phyloP scores from a whole-genome alignment of 2,888 invertebrate species.

The Cyrtodaria siliqua region DNA sequence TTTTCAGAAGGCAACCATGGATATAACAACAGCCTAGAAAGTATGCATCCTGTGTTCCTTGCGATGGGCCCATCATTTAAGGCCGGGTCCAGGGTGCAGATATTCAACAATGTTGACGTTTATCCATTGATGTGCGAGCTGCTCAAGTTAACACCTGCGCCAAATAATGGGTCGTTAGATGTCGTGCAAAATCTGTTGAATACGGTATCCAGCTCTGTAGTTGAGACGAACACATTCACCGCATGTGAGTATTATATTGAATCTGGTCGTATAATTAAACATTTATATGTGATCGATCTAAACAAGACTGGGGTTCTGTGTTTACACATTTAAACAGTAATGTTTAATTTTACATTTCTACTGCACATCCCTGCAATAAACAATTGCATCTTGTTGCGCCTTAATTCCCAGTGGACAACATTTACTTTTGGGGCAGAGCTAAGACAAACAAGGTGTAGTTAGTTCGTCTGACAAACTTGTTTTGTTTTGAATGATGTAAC shows the following conservation, averaged over 20 bases:
- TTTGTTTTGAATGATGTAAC: too few relatives aligned
- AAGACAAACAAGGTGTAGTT: too few relatives aligned
- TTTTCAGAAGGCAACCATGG: conserved; percentile 84
- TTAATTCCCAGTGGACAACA: too few relatives aligned
- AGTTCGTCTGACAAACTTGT: too few relatives aligned
- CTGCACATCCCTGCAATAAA: too few relatives aligned
- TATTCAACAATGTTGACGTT: conserved; percentile 83
- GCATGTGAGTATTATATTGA: conserved; percentile 74
- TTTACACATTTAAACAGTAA: too few relatives aligned
- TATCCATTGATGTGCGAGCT: conserved; percentile 84
- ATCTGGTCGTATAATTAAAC: neutral
- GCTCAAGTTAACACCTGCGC: conserved; percentile 78
- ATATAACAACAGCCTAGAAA: conserved; percentile 86
- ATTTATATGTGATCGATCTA: neutral
- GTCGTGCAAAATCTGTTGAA: conserved; percentile 67
- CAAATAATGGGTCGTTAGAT: conserved; percentile 82
- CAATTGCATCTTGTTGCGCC: too few relatives aligned
- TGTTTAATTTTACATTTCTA: too few relatives aligned
- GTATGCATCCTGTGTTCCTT: conserved; percentile 91
- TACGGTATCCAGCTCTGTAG: conserved; percentile 22
- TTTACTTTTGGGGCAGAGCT: too few relatives aligned
- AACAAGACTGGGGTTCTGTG: too few relatives aligned
- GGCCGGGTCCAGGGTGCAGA: conserved; percentile 66
- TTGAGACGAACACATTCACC: conserved; percentile 65
- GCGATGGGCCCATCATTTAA: conserved; percentile 88